Conservation (phyloP, 64 coral and sea anemone genomes). For the Cladopsammia gracilis region DNA sequence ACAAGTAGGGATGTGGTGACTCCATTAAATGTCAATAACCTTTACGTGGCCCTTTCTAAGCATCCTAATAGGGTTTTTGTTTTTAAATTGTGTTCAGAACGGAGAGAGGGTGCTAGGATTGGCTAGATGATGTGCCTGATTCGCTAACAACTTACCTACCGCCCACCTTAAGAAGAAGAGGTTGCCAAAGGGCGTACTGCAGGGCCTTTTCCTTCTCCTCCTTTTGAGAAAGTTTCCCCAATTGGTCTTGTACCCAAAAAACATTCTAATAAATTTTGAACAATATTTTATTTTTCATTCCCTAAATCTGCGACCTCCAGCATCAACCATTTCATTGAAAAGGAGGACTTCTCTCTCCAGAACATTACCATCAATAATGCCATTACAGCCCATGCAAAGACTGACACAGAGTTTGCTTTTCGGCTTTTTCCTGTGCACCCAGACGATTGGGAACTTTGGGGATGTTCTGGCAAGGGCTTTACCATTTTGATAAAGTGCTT, state of each 20-base stretch:
- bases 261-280: no score
- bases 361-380: no score
- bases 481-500: no score
- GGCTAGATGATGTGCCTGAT: not conserved
- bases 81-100: not conserved
- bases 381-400: no score
- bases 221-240: not conserved
- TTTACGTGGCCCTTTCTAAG: not conserved
- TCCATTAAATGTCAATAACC: not conserved
- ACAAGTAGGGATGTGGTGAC: not conserved
- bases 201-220: not conserved
- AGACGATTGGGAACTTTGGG: no score
- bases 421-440: no score
- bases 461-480: no score
- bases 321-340: no score
- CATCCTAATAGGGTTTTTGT: not conserved
- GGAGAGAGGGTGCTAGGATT: not conserved
- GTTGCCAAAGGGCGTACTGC: constrained; percentile 9
- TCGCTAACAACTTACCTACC: not conserved
- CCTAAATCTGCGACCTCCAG: not conserved
- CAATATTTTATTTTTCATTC: no score
- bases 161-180: not conserved
- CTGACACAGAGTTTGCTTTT: no score
- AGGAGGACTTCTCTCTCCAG: no score
- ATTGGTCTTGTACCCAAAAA: no score